phyloP scores from a whole-genome alignment of 2,113 vertebrate species.

The Sceloporus tristichus region DNA sequence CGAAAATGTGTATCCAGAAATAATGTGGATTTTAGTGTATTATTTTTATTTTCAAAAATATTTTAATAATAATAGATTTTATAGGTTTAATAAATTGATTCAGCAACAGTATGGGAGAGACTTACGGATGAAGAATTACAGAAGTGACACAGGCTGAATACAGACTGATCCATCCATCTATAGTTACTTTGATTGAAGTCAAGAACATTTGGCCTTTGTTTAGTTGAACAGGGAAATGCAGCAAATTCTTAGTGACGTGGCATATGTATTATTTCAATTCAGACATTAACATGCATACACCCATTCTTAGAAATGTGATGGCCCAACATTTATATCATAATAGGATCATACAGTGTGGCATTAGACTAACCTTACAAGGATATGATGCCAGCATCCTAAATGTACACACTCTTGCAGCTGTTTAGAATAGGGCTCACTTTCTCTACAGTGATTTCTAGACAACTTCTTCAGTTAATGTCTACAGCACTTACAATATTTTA shows the following conservation, averaged over 20 bases:
- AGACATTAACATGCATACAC: not conserved
- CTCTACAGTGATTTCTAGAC: not conserved
- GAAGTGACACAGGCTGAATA: not conserved
- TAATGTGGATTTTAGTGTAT: not conserved
- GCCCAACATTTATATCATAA: too few species aligned
- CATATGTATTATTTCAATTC: not conserved
- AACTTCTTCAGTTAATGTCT: slow-evolving; percentile 2
- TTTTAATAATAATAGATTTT: too few species aligned
- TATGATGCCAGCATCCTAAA: not conserved
- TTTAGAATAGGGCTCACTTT: too few species aligned
- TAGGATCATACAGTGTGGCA: not conserved
- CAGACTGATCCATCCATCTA: not conserved
- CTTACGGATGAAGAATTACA: not conserved
- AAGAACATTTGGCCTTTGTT: not conserved
- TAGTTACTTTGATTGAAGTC: not conserved
- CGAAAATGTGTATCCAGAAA: not conserved
- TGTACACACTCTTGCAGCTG: not conserved
- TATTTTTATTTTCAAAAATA: not conserved
- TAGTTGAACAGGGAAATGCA: not conserved
- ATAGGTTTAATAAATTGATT: not conserved
- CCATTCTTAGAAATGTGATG: not conserved
- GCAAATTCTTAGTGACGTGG: not conserved
- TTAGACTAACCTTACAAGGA: not conserved
- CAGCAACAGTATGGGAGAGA: not conserved
- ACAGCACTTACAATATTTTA: not conserved